Evolutionary conservation across 1,140 invertebrate species (phyloP), one percentile per base, ranked within the genome.

Genomic region (Drosophila neocordata): DNA sequence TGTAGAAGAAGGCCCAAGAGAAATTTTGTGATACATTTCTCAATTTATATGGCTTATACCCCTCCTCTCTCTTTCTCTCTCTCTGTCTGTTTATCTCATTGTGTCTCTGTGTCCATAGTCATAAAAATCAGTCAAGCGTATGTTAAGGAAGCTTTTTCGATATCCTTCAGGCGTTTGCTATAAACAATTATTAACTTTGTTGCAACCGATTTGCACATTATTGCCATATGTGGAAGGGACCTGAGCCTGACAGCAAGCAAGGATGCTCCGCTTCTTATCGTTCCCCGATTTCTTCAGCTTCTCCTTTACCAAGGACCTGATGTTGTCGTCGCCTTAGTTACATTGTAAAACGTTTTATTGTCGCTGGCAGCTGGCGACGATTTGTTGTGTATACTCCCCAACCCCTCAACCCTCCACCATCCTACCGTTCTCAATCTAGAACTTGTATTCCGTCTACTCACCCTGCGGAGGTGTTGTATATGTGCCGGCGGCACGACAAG

Each of bases 321-420:
- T 60, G 73, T 70, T 85, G 81, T 81, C 70, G 70, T 82, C 82
- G 77, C 69, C 82, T 70, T 77, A 76, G 81, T 84, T 87, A 85
- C 81, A 85, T 85, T 85, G 81, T 85, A 85, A 85, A 85, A 87
- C 81, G 82, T 85, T 85, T 85, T 85, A 85, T 85, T 85, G 81
- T 81, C 63, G 77, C 62, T 73, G 65, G 66, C 82, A 85, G 66
- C 82, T 87, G 82, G 77, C 82, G 77, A 87, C 82, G 82, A 87
- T 85, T 84, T 84, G 81, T 87, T 87, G 81, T 73, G 44, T 68
- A 38, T 68, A 38, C 51, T 56, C 41, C 41, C 37, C 72, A 56
- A n/a, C 11, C 38, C 48, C 15, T 24, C 18, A n/a, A n/a, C n/a
- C n/a, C n/a, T n/a, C n/a, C n/a, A n/a, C n/a, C n/a, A n/a, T n/a